Conservation (phyloP, 2,888 invertebrate genomes). For the Buathra laborator region DNA sequence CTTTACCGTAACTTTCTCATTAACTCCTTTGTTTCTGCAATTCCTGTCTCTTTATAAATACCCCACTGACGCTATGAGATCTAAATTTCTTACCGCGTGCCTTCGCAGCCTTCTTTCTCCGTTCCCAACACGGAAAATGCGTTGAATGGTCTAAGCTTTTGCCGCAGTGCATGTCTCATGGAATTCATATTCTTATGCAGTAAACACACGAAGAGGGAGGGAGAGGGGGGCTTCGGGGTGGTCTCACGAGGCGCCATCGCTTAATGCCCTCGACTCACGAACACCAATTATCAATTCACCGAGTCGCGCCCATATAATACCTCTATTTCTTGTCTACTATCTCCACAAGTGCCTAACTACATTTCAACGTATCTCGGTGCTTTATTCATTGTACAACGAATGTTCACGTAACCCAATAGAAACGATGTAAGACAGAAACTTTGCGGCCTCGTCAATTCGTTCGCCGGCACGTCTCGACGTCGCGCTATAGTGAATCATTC, state of each 20-base stretch:
- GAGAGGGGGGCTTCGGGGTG: slow-evolving; percentile 7
- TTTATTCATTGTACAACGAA: slow-evolving; percentile 23
- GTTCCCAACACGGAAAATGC: neutral
- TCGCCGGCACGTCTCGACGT: neutral
- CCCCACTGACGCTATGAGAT: neutral
- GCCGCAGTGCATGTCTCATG: neutral
- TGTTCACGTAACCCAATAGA: slow-evolving; percentile 32
- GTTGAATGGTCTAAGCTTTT: neutral
- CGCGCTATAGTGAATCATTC: slow-evolving; percentile 34
- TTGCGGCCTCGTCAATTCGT: neutral
- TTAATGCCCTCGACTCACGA: slow-evolving; percentile 37
- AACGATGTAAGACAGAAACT: neutral
- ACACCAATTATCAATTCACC: slow-evolving; percentile 55
- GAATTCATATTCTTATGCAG: neutral
- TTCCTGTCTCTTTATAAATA: neutral
- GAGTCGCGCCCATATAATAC: slow-evolving; percentile 42
- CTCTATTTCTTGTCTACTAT: slow-evolving; percentile 25
- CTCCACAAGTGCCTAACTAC: slow-evolving; percentile 9
- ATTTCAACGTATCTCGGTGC: neutral
- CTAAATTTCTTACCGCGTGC: neutral
- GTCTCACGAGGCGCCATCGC: slow-evolving; percentile 23
- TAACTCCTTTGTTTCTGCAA: neutral
- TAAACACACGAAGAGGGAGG: neutral
- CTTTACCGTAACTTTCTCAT: neutral
- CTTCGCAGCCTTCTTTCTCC: neutral